Percentiles rank a stretch among this genome's conserved stretches.
Evolutionary conservation across 2,113 vertebrate species (phyloP).

Genomic region (Marmota monax): DNA sequence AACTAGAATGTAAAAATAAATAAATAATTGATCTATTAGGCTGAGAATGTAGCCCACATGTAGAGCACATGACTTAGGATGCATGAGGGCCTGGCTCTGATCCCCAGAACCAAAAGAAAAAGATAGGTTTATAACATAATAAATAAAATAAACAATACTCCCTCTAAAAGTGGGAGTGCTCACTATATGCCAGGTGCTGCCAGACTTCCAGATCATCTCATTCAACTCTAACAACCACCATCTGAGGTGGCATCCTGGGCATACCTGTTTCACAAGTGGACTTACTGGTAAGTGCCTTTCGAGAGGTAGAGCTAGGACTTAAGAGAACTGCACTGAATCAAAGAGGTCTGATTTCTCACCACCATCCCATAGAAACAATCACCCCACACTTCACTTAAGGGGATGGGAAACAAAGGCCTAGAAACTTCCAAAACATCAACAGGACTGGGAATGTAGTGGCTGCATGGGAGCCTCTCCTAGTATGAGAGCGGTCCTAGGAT

Average conservation of each 20-base stretch:
- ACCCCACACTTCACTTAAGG: not conserved
- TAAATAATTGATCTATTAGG: not conserved
- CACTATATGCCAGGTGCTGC: not conserved
- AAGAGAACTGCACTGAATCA: not conserved
- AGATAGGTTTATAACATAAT: not conserved
- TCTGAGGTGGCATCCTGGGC: not conserved
- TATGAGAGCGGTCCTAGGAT: too few relatives aligned
- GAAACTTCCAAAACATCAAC: not conserved
- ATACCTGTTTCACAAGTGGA: not conserved
- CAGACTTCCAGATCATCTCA: not conserved
- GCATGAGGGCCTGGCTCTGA: not conserved
- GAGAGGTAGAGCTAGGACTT: not conserved
- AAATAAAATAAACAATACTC: not conserved
- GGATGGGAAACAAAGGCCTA: not conserved
- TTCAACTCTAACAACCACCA: not conserved
- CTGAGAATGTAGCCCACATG: not conserved
- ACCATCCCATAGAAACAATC: not conserved
- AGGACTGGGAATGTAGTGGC: not conserved
- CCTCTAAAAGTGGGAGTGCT: not conserved
- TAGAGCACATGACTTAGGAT: too few relatives aligned
- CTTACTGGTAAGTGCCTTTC: not conserved
- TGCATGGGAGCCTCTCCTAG: too few relatives aligned
- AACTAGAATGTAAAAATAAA: not conserved
- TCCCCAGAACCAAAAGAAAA: not conserved
- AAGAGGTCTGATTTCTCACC: not conserved